phyloP scores from a whole-genome alignment of 37 sponge, comb jelly and placozoan genomes.

The Hexactinellida sp. region DNA sequence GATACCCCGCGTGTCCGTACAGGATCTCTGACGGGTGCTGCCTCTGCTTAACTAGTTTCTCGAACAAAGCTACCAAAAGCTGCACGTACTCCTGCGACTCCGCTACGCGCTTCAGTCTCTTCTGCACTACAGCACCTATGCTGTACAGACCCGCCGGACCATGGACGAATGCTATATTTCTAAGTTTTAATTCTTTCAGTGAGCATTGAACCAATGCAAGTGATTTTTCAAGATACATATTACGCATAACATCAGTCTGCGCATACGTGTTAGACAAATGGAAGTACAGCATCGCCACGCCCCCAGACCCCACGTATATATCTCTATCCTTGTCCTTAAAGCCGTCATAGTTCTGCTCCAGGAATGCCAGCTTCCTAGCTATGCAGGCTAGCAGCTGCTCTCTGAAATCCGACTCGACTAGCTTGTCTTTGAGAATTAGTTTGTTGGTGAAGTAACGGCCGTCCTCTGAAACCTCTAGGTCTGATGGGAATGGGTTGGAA shows the following conservation, averaged over 20 bases:
- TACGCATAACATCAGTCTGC: not conserved
- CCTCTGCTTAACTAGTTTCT: not conserved
- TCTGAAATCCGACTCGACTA: not conserved
- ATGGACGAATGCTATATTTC: constrained; percentile 61
- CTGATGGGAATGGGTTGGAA: not conserved
- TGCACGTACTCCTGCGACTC: constrained; percentile 26
- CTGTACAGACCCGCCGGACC: constrained; percentile 80
- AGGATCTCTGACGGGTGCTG: constrained; percentile 64
- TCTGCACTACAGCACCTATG: constrained; percentile 46
- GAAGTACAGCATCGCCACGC: constrained; percentile 58
- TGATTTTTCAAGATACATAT: constrained; percentile 20
- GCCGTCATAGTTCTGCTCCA: not conserved
- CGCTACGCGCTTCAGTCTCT: constrained; percentile 20
- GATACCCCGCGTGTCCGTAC: constrained; percentile 70
- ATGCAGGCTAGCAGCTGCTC: not conserved
- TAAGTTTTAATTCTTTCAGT: constrained; percentile 21
- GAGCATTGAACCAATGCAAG: constrained; percentile 21
- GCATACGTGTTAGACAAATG: constrained; percentile 41
- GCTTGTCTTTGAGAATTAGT: not conserved
- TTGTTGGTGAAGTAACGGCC: not conserved
- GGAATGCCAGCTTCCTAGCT: not conserved
- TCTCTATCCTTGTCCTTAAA: not conserved
- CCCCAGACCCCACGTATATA: constrained; percentile 22
- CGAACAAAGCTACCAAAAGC: constrained; percentile 18
- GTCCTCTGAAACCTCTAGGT: not conserved